Base-by-base conservation (phyloP, 37 sponge, comb jelly and placozoan species). In the Haliclona indistincta region DNA sequence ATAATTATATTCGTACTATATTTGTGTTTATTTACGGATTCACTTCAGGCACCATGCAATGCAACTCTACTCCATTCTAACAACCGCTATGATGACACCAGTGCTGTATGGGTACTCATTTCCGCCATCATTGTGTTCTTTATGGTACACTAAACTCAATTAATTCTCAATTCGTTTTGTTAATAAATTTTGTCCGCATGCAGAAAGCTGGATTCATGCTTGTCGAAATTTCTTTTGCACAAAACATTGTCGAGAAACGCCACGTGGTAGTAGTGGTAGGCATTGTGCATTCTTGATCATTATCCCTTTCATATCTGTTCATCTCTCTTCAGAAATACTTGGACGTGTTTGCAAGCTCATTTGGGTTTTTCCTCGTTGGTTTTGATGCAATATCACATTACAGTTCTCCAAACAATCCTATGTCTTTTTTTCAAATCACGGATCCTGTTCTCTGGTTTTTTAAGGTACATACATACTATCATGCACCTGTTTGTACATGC, bases 81-180 rank as follows among this genome's bases (percentile, higher is more conserved):
- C 4, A 28, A 65, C 29, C 79, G 88, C 5, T 95, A 95, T 78
- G 77, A 83, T 2, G 89, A 88, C 41, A 52, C 86, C 53, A 86
- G 89, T 64, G 89, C 92, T 8, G 80, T 84, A 3, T 95, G 86
- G 89, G 93, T 91, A 32, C 81, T 95, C 42, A 73, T 85, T 30
- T 60, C 77, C 3, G 88, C 96, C 55, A 91, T 95, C 25, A 65
- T 95, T 20, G 87, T 95, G 2, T 95, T 95, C 81, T 95, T 95
- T 72, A 95, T 95, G 96, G 92, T 93, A 38, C 79, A 72, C 25
- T n/a, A 44, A 11, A 13, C 28, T 25, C 35, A 17, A 32, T 17
- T 47, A 17, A 17, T 15, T 47, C 13, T 47, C 10, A 10, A 47
- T 47, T 17, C 10, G 15, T 10, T 47, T 47, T 47, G 15, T 47